A percentile compares a stretch with the other conserved stretches of the same genome.
phyloP scores from a whole-genome alignment of 37 sponge, comb jelly and placozoan genomes.

The Aplysina aerophoba region DNA sequence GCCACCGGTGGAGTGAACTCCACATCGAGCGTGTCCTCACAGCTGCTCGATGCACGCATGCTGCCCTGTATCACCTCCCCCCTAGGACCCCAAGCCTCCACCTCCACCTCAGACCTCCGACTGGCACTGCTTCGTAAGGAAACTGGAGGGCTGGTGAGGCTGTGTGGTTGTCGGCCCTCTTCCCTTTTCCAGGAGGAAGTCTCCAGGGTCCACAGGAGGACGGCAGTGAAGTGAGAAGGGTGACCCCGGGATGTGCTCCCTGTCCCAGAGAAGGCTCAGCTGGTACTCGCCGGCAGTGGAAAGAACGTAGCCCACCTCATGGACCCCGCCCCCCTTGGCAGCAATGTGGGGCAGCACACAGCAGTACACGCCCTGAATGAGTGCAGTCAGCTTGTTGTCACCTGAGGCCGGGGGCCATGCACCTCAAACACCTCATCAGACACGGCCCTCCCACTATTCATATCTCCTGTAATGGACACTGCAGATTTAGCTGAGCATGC shows the following conservation, averaged over 20 bases:
- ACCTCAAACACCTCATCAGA: background rate
- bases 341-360: background rate
- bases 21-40: background rate
- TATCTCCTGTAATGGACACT: no score
- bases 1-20: background rate
- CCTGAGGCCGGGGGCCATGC: no score
- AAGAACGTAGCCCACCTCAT: background rate
- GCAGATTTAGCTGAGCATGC: no score
- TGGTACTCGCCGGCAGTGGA: background rate
- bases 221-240: constrained; percentile 7
- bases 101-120: background rate
- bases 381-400: background rate
- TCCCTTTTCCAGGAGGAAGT: background rate
- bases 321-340: background rate
- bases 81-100: background rate
- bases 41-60: background rate
- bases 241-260: background rate
- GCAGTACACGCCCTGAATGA: background rate
- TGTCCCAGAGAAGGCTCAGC: background rate
- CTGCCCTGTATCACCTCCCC: background rate
- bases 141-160: background rate
- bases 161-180: background rate
- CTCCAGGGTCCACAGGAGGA: constrained; percentile 4
- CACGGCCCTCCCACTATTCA: background rate
- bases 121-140: background rate